Percentiles rank a stretch among this genome's conserved stretches.
These are phyloP conservation scores for Callaeas wilsoni DNA, from an alignment of 2,113 vertebrate species.

Conservation along the genomic window DNA sequence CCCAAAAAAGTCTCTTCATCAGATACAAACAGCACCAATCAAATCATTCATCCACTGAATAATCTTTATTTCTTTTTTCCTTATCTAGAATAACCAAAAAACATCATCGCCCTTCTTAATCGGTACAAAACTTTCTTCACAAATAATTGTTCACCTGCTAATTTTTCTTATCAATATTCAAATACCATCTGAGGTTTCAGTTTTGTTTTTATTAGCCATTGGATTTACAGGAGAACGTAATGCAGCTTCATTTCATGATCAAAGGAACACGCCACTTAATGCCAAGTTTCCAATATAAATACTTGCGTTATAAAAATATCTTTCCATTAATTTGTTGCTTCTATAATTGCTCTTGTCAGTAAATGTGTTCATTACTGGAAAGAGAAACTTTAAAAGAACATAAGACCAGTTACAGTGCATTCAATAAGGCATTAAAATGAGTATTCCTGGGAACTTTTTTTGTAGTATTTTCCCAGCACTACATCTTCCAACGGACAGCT, in stretches of 20 bases:
- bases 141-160: not conserved
- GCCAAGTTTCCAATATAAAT: constrained; percentile 38
- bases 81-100: not conserved
- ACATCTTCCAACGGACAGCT: not conserved
- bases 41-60: not conserved
- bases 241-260: not conserved
- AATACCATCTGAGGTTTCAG: not conserved
- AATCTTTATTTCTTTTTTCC: not conserved
- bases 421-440: constrained; percentile 35
- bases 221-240: not conserved
- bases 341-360: constrained; percentile 26
- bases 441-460: constrained; percentile 31
- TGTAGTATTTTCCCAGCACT: constrained; percentile 48
- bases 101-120: not conserved
- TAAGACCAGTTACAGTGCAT: not conserved
- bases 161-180: not conserved
- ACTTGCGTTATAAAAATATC: not conserved
- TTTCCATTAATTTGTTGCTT: constrained; percentile 23
- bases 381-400: not conserved
- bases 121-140: not conserved
- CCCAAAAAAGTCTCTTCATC: not conserved
- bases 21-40: not conserved
- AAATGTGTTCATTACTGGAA: constrained; percentile 26
- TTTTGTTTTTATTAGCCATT: not conserved
- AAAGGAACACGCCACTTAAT: not conserved